phyloP scores from a whole-genome alignment of 2,113 vertebrate species.

The Galeopterus variegatus region DNA sequence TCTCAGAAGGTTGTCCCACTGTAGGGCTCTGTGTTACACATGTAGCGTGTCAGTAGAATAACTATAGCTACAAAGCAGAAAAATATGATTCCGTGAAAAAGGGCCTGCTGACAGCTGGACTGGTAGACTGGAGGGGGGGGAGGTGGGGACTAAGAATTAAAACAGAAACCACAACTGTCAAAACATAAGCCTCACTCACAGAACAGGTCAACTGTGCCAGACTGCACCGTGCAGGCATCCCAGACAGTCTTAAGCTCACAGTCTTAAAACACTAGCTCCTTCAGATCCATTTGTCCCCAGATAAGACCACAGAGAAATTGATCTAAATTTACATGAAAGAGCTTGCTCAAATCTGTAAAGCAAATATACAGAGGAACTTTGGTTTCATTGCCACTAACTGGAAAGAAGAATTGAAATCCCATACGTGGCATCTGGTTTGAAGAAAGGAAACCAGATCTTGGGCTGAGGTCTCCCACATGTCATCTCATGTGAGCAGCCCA shows the following conservation, averaged over 20 bases:
- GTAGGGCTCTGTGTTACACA: neutral
- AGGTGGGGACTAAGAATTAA: neutral
- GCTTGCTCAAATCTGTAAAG: neutral
- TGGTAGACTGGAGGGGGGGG: neutral
- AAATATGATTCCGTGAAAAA: neutral
- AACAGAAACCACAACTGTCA: neutral
- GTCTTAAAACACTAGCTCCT: neutral
- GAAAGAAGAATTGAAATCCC: slow-evolving; percentile 30
- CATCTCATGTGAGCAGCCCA: neutral
- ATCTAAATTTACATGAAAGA: neutral
- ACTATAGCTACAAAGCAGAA: neutral
- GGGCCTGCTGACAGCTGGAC: neutral
- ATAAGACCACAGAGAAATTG: neutral
- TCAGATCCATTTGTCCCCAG: neutral
- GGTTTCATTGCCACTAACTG: neutral
- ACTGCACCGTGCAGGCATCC: neutral
- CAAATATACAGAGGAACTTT: neutral
- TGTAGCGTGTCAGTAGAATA: neutral
- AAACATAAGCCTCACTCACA: neutral
- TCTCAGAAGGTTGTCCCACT: neutral
- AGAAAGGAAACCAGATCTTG: neutral
- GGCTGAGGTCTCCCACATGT: neutral
- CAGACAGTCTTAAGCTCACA: neutral
- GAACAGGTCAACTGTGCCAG: neutral
- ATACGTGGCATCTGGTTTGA: neutral